These are phyloP conservation scores for Chamaetylas fuelleborni DNA, from an alignment of 2,113 vertebrate species.

Conservation along the genomic window DNA sequence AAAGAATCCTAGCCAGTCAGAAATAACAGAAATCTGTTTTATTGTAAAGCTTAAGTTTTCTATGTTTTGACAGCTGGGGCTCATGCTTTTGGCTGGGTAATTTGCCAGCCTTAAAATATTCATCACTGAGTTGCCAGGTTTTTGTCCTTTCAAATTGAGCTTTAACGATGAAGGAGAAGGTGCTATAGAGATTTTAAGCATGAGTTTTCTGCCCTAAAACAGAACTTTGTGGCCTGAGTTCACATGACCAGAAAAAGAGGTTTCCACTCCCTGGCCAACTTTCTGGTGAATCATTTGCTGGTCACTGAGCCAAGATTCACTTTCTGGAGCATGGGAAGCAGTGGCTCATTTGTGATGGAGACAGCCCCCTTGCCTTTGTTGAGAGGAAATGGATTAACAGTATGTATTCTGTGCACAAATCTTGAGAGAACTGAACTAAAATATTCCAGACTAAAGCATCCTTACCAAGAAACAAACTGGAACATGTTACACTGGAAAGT, in stretches of 20 bases:
- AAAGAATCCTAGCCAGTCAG: slow-evolving; percentile 44
- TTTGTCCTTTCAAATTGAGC: slow-evolving; percentile 27
- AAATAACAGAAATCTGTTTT: slow-evolving; percentile 56
- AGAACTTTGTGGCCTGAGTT: slow-evolving; percentile 22
- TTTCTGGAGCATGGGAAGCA: slow-evolving; percentile 22
- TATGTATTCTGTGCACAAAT: neutral
- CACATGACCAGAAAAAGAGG: slow-evolving; percentile 23
- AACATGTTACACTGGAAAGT: neutral
- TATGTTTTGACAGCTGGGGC: slow-evolving; percentile 63
- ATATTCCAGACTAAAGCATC: neutral
- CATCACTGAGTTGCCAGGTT: slow-evolving; percentile 31
- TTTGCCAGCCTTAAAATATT: slow-evolving; percentile 55
- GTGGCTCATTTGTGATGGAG: neutral
- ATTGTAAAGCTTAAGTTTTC: slow-evolving; percentile 57
- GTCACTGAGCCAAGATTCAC: slow-evolving; percentile 9
- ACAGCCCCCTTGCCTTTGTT: neutral
- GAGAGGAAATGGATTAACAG: slow-evolving; percentile 39
- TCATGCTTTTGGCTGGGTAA: slow-evolving; percentile 54
- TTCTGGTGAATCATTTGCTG: slow-evolving; percentile 56
- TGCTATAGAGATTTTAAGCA: slow-evolving; percentile 22
- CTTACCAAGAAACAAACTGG: neutral
- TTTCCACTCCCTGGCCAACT: slow-evolving; percentile 4
- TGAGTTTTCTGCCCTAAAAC: neutral
- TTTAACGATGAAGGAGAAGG: neutral
- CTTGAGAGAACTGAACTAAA: neutral